Conservation (phyloP, 2,113 vertebrate genomes). For the Apodemus speciosus region DNA sequence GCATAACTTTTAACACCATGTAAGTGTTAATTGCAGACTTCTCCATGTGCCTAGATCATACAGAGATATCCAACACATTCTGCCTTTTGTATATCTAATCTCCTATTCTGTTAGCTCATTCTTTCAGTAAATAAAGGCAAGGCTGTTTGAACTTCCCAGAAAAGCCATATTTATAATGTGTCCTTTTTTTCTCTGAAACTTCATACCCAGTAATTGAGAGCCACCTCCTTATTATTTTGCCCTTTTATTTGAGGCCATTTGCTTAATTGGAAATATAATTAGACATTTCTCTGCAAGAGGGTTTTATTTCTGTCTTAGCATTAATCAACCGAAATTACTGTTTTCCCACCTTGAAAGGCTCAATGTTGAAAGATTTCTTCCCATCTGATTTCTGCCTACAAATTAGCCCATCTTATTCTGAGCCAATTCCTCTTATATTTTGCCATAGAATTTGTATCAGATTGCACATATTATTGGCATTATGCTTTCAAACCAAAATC, state of each 20-base stretch:
- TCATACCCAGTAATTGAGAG: slow-evolving; percentile 4
- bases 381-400: background rate
- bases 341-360: background rate
- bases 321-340: slow-evolving; percentile 7
- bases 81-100: background rate
- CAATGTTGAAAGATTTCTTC: background rate
- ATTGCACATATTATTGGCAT: background rate
- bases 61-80: background rate
- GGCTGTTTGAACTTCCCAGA: background rate
- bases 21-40: background rate
- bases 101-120: background rate
- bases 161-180: slow-evolving; percentile 3
- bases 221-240: slow-evolving; percentile 18
- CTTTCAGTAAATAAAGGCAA: background rate
- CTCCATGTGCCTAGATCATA: background rate
- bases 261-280: background rate
- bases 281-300: slow-evolving; percentile 1
- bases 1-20: background rate
- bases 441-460: background rate
- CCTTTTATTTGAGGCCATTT: background rate
- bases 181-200: background rate
- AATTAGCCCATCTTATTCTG: background rate
- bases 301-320: background rate
- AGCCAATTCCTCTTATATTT: background rate
- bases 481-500: background rate